These are phyloP conservation scores for Campoplex capitator DNA, from an alignment of 2,888 invertebrate genomes.

Conservation along the genomic window DNA sequence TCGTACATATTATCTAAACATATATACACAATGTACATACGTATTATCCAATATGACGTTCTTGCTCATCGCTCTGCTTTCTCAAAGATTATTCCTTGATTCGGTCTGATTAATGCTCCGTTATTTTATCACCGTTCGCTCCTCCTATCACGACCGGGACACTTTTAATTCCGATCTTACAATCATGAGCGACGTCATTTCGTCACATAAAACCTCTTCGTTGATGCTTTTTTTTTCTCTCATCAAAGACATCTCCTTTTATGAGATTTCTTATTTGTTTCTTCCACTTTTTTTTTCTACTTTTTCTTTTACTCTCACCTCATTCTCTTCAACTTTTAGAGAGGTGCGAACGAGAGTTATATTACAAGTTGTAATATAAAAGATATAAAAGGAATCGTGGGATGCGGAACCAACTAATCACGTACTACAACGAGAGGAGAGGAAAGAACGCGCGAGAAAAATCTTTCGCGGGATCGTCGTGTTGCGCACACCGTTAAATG, in stretches of 20 bases:
- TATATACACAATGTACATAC: slow-evolving; percentile 65
- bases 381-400: slow-evolving; percentile 60
- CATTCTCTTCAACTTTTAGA: slow-evolving; percentile 22
- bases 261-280: slow-evolving; percentile 33
- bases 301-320: background rate
- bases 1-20: slow-evolving; percentile 56
- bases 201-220: slow-evolving; percentile 18
- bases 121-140: slow-evolving; percentile 73
- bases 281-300: background rate
- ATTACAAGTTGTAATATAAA: slow-evolving; percentile 63
- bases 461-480: slow-evolving; percentile 31
- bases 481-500: slow-evolving; percentile 38
- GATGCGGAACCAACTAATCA: slow-evolving; percentile 67
- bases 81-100: slow-evolving; percentile 57
- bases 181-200: slow-evolving; percentile 43
- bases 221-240: background rate
- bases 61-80: slow-evolving; percentile 35
- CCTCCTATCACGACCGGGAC: background rate
- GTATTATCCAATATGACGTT: slow-evolving; percentile 10
- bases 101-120: slow-evolving; percentile 79
- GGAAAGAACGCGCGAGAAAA: slow-evolving; percentile 33
- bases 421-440: slow-evolving; percentile 53
- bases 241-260: slow-evolving; percentile 20
- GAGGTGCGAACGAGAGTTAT: slow-evolving; percentile 55
- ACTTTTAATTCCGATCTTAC: slow-evolving; percentile 53